Evolutionary conservation across 1,140 invertebrate genomes (phyloP).

Genomic region (Formica selysi): DNA sequence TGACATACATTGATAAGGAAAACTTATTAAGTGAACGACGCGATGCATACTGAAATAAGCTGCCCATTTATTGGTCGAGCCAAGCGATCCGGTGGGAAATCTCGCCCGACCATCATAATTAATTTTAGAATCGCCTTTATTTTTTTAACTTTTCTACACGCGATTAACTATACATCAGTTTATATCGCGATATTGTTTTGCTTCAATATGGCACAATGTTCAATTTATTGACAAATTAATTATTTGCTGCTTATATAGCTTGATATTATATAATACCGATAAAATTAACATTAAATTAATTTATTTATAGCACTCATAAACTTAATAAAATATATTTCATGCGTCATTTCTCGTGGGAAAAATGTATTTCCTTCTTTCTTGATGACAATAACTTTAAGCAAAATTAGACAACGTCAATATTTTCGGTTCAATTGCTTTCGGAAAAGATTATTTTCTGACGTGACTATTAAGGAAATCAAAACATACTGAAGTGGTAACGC

Average conservation of each 20-base stretch:
- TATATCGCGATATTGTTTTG: constrained; percentile 1
- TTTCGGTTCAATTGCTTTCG: constrained; percentile 38
- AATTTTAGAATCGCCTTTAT: constrained; percentile 6
- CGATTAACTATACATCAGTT: not conserved
- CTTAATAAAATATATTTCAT: not conserved
- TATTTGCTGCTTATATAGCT: not conserved
- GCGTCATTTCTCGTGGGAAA: not conserved
- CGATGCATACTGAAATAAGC: constrained; percentile 63
- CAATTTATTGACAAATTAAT: not conserved
- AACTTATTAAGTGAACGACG: constrained; percentile 74
- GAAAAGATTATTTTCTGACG: constrained; percentile 74
- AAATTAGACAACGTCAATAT: constrained; percentile 33
- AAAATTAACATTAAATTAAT: constrained; percentile 26
- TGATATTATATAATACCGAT: not conserved
- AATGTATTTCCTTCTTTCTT: too few relatives aligned
- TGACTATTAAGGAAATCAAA: constrained; percentile 86
- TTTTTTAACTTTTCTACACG: constrained; percentile 47
- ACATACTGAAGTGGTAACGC: constrained; percentile 79
- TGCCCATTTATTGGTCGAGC: constrained; percentile 60
- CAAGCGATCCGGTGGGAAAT: constrained; percentile 69
- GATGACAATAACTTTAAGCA: too few relatives aligned
- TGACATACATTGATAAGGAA: constrained; percentile 78
- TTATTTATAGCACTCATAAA: not conserved
- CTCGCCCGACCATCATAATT: constrained; percentile 51
- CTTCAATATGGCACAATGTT: not conserved